Percentiles rank a stretch among this genome's conserved stretches.
phyloP scores from a whole-genome alignment of 2,113 vertebrate genomes.

The Peucedramus taeniatus region DNA sequence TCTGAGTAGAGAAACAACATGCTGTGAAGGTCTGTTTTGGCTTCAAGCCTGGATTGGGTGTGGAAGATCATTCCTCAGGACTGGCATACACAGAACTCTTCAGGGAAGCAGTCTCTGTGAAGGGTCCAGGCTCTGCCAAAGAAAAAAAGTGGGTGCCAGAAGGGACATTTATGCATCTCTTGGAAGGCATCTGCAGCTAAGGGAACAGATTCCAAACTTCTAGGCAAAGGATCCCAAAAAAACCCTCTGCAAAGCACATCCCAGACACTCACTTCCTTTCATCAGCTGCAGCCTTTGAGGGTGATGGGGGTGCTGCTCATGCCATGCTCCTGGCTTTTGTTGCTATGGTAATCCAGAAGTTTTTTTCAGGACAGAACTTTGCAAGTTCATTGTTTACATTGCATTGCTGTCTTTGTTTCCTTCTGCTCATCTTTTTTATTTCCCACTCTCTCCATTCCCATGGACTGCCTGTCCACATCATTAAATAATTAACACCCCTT shows the following conservation, averaged over 20 bases:
- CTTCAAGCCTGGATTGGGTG: background rate
- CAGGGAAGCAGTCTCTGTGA: background rate
- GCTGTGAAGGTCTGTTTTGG: background rate
- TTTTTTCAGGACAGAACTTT: background rate
- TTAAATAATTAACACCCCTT: constrained; percentile 34
- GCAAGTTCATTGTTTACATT: background rate
- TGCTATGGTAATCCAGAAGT: background rate
- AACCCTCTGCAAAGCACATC: background rate
- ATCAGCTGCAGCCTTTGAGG: background rate
- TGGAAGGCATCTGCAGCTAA: background rate
- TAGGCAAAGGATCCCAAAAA: background rate
- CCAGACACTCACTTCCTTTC: background rate
- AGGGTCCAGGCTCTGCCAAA: background rate
- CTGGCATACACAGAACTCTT: background rate
- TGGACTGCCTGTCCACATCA: background rate
- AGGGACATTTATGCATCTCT: background rate
- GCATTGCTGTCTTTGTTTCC: background rate
- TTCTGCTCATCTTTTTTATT: background rate
- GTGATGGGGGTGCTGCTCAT: background rate
- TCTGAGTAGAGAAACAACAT: background rate
- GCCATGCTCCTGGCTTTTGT: background rate
- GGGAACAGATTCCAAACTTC: background rate
- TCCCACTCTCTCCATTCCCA: background rate
- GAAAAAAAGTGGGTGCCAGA: background rate
- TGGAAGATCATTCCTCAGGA: background rate